Conservation (phyloP, 2,888 invertebrate genomes). For the Scaptomyza cyrtandrae region DNA sequence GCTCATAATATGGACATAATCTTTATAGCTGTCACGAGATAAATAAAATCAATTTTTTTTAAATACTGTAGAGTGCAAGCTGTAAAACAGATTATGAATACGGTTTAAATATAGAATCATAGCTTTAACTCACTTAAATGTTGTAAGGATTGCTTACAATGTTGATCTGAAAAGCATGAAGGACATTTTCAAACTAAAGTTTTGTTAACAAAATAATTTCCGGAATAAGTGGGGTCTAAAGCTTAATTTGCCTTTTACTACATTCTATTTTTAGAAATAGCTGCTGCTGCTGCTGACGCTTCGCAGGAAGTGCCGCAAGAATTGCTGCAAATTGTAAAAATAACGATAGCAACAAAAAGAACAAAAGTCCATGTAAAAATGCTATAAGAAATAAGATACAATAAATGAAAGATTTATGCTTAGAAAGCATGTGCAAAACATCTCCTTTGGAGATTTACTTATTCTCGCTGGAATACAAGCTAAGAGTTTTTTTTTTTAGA, state of each 20-base stretch:
- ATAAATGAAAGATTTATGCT: not conserved
- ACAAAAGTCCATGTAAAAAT: not conserved
- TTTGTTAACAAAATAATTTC: not conserved
- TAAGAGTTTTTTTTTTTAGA: no score
- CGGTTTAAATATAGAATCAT: no score
- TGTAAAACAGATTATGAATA: not conserved
- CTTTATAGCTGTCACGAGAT: constrained; percentile 3
- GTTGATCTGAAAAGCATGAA: no score
- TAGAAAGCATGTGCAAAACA: not conserved
- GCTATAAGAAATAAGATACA: constrained; percentile 4
- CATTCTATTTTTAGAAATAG: not conserved
- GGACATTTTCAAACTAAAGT: not conserved
- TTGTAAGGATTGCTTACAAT: no score
- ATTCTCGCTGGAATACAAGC: not conserved
- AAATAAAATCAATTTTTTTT: not conserved
- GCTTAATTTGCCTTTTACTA: constrained; percentile 2
- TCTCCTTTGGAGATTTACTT: not conserved
- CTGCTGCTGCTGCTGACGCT: not conserved
- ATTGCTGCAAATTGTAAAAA: not conserved
- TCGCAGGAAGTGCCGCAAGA: not conserved
- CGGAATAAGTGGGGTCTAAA: not conserved
- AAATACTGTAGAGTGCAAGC: not conserved
- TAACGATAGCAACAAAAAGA: not conserved
- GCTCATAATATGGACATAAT: constrained; percentile 12
- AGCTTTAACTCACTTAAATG: no score